Evolutionary conservation across 2,888 invertebrate genomes (phyloP), one percentile per base, ranked within the genome.

Genomic region (Crocallis elinguaria): DNA sequence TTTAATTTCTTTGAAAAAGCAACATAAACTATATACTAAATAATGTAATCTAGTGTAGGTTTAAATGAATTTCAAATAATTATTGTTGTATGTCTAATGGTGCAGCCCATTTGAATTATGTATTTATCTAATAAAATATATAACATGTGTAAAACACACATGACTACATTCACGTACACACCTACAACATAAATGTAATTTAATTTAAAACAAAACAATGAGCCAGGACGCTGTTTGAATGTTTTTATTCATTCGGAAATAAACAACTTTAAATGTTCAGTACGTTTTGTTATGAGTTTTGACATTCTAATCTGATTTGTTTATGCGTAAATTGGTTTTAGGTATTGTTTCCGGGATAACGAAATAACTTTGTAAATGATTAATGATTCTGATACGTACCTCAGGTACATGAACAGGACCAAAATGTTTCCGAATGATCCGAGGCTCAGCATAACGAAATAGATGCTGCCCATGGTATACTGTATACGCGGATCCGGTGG

Each of bases 351-450:
- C 17, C 11, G 17, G n/a, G 23, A 4, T 19, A 1, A 9, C 30
- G 21, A 8, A 29, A 41, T 7, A 11, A 23, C 25, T 38, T 25
- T 39, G 7, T 30, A 11, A 41, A 19, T 27, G 27, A 45, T 27
- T 23, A 25, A 19, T n/a, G 3, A 14, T 25, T 37, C 29, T 21
- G 7, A 23, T 44, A 54, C 62, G 12, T 43, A 95, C 95, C 94
- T 94, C 65, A 92, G 77, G 75, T 95, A 95, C 93, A 96, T 94
- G 61, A 93, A 92, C 55, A 96, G 93, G 37, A 96, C 96, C 27
- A 95, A 86, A 5, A 92, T 87, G 75, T 96, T 96, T 45, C 96
- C 96, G 30, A 92, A 85, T 49, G 93, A 88, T 6, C 96, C 96
- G 23, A 94, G 77, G 1, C 92, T 71, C 79, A 94, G 93, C 71